A percentile compares a stretch with the other conserved stretches of the same genome.
phyloP scores from a whole-genome alignment of 2,888 invertebrate species.

The Leptopilina syphax region DNA sequence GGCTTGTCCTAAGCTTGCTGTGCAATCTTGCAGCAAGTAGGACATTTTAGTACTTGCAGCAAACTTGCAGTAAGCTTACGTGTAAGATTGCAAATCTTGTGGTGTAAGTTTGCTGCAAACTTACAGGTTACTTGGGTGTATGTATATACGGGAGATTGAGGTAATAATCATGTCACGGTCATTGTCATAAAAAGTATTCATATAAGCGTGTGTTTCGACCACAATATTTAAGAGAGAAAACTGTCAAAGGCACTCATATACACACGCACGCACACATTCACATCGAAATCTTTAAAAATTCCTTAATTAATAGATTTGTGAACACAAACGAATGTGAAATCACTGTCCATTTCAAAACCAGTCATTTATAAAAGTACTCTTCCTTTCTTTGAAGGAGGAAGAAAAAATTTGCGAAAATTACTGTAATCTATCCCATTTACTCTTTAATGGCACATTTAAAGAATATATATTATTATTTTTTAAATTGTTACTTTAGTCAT shows the following conservation, averaged over 20 bases:
- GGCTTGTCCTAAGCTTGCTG: no score
- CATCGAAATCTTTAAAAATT: neutral
- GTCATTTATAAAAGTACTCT: conserved; percentile 15
- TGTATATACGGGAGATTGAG: neutral
- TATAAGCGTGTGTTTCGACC: neutral
- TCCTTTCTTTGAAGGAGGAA: neutral
- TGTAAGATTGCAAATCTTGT: no score
- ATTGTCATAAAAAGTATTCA: conserved; percentile 17
- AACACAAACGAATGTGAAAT: conserved; percentile 18
- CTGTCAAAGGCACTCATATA: neutral
- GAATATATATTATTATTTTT: neutral
- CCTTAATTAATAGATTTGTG: neutral
- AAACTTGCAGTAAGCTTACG: no score
- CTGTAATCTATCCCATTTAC: neutral
- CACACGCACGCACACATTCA: neutral
- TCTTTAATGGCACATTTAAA: neutral
- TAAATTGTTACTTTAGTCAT: no score
- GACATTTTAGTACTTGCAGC: no score
- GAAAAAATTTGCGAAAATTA: neutral
- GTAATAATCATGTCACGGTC: conserved; percentile 18
- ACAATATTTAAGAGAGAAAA: conserved; percentile 25
- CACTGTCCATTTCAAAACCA: conserved; percentile 3
- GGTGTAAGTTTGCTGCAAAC: no score
- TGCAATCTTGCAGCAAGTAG: no score
- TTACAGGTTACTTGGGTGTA: no score